Percentiles rank a stretch among this genome's conserved stretches.
phyloP scores from a whole-genome alignment of 2,113 vertebrate genomes.

The Elephantulus edwardii region DNA sequence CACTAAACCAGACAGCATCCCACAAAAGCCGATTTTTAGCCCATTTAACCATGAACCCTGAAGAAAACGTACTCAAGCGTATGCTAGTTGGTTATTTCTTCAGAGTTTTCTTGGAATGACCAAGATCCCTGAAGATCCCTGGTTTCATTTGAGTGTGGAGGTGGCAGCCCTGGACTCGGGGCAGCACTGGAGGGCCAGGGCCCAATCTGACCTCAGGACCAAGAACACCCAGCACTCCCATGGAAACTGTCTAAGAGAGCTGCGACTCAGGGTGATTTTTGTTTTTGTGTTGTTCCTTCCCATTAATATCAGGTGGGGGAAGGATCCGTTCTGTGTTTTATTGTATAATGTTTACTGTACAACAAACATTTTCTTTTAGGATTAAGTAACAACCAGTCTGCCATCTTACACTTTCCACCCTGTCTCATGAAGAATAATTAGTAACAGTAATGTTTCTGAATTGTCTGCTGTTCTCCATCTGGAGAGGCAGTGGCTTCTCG shows the following conservation, averaged over 20 bases:
- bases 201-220: not conserved
- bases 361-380: not conserved
- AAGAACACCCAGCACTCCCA: not conserved
- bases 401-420: not conserved
- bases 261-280: not conserved
- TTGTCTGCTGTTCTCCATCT: no score
- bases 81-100: no score
- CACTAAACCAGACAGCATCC: not conserved
- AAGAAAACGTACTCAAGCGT: no score
- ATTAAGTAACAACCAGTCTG: not conserved
- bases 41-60: not conserved
- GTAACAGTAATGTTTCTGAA: not conserved
- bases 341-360: no score
- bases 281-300: not conserved
- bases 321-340: not conserved
- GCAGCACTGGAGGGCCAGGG: not conserved
- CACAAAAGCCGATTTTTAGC: not conserved
- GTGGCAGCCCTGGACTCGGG: not conserved
- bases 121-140: no score
- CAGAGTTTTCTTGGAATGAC: not conserved
- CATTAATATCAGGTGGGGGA: not conserved
- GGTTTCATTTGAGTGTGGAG: not conserved
- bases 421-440: not conserved
- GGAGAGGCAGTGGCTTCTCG: no score
- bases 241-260: not conserved